phyloP scores from a whole-genome alignment of 1,140 invertebrate genomes.

The Drosophila ogumai region DNA sequence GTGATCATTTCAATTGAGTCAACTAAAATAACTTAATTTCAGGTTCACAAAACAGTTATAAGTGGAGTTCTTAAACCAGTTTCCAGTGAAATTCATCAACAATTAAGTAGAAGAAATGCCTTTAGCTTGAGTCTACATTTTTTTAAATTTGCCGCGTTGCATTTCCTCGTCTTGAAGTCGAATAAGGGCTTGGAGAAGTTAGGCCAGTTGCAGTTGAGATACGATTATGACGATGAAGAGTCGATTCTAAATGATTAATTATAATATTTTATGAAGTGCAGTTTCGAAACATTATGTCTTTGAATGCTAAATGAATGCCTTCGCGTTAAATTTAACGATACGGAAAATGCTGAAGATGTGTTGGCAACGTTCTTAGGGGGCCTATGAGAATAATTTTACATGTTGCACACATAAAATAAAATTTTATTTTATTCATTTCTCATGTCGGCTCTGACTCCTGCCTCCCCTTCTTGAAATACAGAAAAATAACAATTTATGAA shows the following conservation, averaged over 20 bases:
- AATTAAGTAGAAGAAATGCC: neutral
- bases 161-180: neutral
- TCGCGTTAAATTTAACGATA: constrained; percentile 63
- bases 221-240: neutral
- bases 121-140: neutral
- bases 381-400: constrained; percentile 73
- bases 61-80: neutral
- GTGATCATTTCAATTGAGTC: neutral
- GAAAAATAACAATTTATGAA: constrained; percentile 70
- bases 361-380: constrained; percentile 8
- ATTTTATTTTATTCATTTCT: constrained; percentile 84
- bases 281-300: neutral
- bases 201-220: neutral
- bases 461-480: constrained; percentile 46
- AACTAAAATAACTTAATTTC: neutral
- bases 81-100: neutral
- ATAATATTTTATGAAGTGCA: neutral
- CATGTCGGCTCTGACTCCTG: constrained; percentile 39
- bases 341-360: constrained; percentile 42
- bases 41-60: neutral
- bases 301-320: constrained; percentile 22
- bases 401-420: constrained; percentile 84
- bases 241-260: constrained; percentile 16
- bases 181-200: neutral
- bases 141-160: neutral